Conservation (phyloP, 1,140 invertebrate species). For the Habropoda laboriosa region DNA sequence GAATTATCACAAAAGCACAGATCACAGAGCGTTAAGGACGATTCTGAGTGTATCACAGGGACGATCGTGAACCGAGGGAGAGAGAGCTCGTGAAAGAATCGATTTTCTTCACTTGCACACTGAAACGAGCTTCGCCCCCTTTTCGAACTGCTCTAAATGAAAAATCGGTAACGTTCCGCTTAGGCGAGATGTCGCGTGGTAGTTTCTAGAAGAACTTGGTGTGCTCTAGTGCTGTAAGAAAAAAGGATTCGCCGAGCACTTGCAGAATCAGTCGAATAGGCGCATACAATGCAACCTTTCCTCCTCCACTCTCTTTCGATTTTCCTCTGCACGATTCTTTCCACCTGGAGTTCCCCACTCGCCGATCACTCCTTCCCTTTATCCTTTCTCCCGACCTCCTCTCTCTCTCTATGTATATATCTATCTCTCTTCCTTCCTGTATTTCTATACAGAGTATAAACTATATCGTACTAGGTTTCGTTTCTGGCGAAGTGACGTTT, state of each 20-base stretch:
- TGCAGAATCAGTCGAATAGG: background rate
- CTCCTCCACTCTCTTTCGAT: background rate
- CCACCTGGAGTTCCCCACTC: background rate
- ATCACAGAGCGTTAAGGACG: slow-evolving; percentile 23
- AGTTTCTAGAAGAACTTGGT: background rate
- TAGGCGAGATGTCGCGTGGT: background rate
- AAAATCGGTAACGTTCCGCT: background rate
- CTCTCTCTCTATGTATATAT: background rate
- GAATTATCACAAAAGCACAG: slow-evolving; percentile 41
- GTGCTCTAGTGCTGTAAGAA: background rate
- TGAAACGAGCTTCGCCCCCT: background rate
- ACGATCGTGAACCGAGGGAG: too few relatives aligned
- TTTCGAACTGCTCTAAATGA: background rate
- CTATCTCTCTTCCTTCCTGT: background rate
- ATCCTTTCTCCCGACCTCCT: background rate
- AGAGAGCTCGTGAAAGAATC: too few relatives aligned
- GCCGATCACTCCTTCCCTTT: background rate
- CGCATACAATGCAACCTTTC: background rate
- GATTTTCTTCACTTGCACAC: too few relatives aligned
- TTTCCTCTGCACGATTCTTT: too few relatives aligned
- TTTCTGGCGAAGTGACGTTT: background rate
- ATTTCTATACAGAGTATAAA: too few relatives aligned
- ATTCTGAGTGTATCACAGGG: slow-evolving; percentile 14
- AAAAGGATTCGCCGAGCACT: background rate
- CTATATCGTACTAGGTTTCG: background rate